A percentile compares a stretch with the other conserved stretches of the same genome.
Evolutionary conservation across 2,113 vertebrate genomes (phyloP).

Genomic region (Callocephalon fimbriatum): DNA sequence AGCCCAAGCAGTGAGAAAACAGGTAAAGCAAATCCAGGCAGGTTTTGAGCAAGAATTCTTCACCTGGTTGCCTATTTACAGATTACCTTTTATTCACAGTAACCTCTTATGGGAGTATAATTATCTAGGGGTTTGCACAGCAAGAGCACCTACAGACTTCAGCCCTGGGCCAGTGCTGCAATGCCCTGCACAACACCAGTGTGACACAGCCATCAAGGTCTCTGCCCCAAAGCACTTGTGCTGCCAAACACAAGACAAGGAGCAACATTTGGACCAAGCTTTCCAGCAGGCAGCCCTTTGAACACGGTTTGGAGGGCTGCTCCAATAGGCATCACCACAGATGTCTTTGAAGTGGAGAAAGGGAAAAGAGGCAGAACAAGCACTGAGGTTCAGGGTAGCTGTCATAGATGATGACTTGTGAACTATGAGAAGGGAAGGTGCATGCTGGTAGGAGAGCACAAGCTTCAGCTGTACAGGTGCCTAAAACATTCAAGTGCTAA

Average conservation of each 20-base stretch:
- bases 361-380: neutral
- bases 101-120: neutral
- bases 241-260: neutral
- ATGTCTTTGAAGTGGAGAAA: neutral
- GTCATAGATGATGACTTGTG: neutral
- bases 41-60: conserved; percentile 22
- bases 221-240: neutral
- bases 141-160: neutral
- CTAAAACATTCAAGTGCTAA: neutral
- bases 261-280: neutral
- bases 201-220: neutral
- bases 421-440: neutral
- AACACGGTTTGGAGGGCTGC: accelerated
- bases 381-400: neutral
- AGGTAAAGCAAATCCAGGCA: conserved; percentile 55
- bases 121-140: neutral
- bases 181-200: neutral
- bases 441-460: neutral
- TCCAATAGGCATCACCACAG: neutral
- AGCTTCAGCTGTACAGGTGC: neutral
- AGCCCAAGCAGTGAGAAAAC: conserved; percentile 12
- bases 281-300: neutral
- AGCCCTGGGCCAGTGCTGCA: neutral
- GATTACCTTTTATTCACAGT: neutral
- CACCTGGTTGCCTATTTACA: neutral